phyloP scores from a whole-genome alignment of 2,888 invertebrate species.

The Pocota personata region DNA sequence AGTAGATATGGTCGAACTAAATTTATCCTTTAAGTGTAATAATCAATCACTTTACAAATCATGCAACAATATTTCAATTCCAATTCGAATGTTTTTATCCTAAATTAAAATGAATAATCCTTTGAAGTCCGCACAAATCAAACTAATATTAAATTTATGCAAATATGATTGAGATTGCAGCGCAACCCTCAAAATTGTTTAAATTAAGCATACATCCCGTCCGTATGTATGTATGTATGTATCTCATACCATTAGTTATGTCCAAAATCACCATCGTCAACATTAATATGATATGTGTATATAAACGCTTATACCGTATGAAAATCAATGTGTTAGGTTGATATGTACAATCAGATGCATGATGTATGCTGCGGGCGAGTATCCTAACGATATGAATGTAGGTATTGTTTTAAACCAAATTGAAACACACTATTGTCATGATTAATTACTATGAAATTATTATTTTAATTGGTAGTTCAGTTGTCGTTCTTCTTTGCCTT shows the following conservation, averaged over 20 bases:
- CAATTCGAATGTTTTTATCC: slow-evolving; percentile 9
- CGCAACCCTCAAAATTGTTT: slow-evolving; percentile 26
- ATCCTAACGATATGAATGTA: slow-evolving; percentile 7
- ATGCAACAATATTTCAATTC: not conserved
- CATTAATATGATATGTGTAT: slow-evolving; percentile 33
- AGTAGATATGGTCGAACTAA: not conserved
- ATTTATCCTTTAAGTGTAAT: not conserved
- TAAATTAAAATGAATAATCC: slow-evolving; percentile 21
- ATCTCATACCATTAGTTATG: slow-evolving; percentile 26
- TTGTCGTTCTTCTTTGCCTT: slow-evolving; percentile 27
- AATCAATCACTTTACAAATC: not conserved
- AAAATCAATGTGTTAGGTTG: slow-evolving; percentile 37
- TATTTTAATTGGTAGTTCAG: slow-evolving; percentile 33
- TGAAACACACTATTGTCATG: slow-evolving; percentile 40
- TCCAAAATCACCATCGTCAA: slow-evolving; percentile 37
- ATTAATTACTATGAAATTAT: slow-evolving; percentile 44
- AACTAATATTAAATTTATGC: slow-evolving; percentile 35
- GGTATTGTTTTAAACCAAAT: slow-evolving; percentile 37
- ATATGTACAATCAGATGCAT: slow-evolving; percentile 30
- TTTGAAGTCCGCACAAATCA: slow-evolving; percentile 23
- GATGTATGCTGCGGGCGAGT: slow-evolving; percentile 20
- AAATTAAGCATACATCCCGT: slow-evolving; percentile 18
- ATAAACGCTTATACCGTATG: slow-evolving; percentile 27
- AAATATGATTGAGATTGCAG: slow-evolving; percentile 30
- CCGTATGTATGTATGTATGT: not conserved